These are phyloP conservation scores for Psittacula echo DNA, from an alignment of 2,797 vertebrate species.

Conservation along the genomic window DNA sequence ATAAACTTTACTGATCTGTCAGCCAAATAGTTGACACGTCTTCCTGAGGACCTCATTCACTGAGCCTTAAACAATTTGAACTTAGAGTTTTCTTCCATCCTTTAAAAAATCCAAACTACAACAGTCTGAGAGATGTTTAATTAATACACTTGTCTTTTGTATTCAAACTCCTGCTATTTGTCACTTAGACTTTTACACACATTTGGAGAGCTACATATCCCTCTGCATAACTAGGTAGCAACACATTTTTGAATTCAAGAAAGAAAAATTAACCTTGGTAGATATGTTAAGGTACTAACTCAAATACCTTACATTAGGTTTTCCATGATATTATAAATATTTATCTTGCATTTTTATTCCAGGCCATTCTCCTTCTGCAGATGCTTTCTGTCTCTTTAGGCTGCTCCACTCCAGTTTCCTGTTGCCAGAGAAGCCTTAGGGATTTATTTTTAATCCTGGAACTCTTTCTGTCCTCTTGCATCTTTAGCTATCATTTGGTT, in stretches of 20 bases:
- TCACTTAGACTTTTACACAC: neutral
- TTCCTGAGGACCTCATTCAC: neutral
- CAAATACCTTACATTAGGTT: conserved; percentile 9
- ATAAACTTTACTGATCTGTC: neutral
- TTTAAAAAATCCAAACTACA: neutral
- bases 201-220: neutral
- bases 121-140: neutral
- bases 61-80: neutral
- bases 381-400: neutral
- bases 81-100: neutral
- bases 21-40: neutral
- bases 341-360: conserved; percentile 45
- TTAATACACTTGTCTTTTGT: neutral
- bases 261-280: conserved; percentile 34
- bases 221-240: conserved; percentile 8
- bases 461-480: neutral
- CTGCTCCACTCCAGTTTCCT: neutral
- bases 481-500: neutral
- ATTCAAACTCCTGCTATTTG: conserved; percentile 12
- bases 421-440: neutral
- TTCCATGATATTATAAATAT: conserved; percentile 42
- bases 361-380: conserved; percentile 4
- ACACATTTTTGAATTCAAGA: conserved; percentile 1
- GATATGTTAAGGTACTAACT: conserved; percentile 30
- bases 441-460: conserved; percentile 44